A percentile compares a stretch with the other conserved stretches of the same genome.
Conservation (phyloP, 2,797 vertebrate genomes). For the Etheostoma nigrum region DNA sequence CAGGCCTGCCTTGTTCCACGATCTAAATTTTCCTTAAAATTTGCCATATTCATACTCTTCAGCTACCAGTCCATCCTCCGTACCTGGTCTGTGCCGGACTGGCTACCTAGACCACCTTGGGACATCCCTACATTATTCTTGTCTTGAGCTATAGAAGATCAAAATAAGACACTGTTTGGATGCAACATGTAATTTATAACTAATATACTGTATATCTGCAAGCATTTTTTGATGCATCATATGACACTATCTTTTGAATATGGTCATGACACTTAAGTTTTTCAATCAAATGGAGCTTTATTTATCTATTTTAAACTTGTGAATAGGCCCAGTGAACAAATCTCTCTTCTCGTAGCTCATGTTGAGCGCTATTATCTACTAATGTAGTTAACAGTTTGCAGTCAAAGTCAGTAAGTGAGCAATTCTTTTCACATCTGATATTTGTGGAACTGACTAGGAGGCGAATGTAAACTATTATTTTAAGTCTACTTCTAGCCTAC, state of each 20-base stretch:
- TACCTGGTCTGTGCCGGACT: no score
- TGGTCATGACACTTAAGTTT: neutral
- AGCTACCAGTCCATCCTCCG: no score
- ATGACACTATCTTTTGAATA: neutral
- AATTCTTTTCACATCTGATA: neutral
- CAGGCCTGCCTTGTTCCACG: no score
- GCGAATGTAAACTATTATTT: neutral
- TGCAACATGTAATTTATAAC: neutral
- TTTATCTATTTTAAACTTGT: neutral
- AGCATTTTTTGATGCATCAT: neutral
- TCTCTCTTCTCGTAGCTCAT: neutral
- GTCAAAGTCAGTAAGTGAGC: neutral
- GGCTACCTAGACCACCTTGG: no score
- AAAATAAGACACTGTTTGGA: neutral
- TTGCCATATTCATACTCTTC: no score
- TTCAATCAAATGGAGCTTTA: neutral
- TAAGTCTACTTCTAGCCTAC: neutral
- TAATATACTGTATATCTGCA: neutral
- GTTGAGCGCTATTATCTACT: neutral
- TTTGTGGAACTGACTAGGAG: neutral
- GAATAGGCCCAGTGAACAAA: conserved; percentile 1
- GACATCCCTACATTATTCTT: neutral
- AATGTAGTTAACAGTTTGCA: neutral
- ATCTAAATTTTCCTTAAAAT: no score
- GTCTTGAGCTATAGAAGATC: neutral